phyloP scores from a whole-genome alignment of 1,140 invertebrate genomes.

The Ceratina japonica region DNA sequence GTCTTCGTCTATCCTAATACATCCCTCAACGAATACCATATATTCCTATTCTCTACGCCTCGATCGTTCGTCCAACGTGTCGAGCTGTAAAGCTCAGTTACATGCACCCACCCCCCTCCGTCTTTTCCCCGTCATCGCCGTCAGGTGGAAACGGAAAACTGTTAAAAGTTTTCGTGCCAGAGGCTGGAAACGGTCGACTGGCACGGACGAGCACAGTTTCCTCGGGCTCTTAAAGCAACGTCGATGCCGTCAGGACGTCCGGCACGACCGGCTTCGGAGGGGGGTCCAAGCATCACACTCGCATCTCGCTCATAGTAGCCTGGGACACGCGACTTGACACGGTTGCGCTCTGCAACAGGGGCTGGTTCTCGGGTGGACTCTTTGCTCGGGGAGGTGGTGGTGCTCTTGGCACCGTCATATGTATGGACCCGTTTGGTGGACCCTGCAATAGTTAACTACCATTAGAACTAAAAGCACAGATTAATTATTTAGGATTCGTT shows the following conservation, averaged over 20 bases:
- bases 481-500: too few relatives aligned
- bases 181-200: too few relatives aligned
- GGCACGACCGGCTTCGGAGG: constrained; percentile 76
- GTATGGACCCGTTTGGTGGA: constrained; percentile 82
- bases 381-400: constrained; percentile 81
- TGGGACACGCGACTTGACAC: constrained; percentile 83
- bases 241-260: constrained; percentile 76
- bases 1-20: neutral
- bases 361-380: constrained; percentile 81
- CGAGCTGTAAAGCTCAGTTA: constrained; percentile 27
- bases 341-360: constrained; percentile 76
- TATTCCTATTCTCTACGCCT: neutral
- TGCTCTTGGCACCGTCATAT: constrained; percentile 80
- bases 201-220: constrained; percentile 29
- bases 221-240: constrained; percentile 69
- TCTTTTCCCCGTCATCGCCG: constrained; percentile 34
- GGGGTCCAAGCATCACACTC: constrained; percentile 87
- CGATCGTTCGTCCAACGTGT: constrained; percentile 1
- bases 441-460: constrained; percentile 65
- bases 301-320: constrained; percentile 89
- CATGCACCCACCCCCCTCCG: constrained; percentile 54
- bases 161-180: constrained; percentile 2
- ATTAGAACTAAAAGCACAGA: neutral
- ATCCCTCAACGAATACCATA: constrained; percentile 17
- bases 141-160: constrained; percentile 17